These are phyloP conservation scores for Enteromius radiatus DNA, from an alignment of 2,797 vertebrate species.

Conservation along the genomic window DNA sequence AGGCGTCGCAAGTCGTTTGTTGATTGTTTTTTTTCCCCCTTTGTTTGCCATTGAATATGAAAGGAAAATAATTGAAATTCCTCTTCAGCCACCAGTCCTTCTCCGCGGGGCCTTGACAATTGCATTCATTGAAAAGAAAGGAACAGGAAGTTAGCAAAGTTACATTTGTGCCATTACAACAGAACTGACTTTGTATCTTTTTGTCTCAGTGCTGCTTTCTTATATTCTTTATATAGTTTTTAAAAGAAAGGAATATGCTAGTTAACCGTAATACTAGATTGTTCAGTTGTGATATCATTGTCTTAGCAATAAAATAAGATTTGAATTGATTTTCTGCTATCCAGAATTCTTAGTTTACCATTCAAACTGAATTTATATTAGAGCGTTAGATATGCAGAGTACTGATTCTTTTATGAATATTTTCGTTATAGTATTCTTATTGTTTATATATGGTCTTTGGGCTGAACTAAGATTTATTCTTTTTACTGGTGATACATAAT, in stretches of 20 bases:
- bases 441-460: slow-evolving; percentile 1
- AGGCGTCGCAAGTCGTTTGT: slow-evolving; percentile 51
- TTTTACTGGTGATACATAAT: background rate
- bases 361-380: background rate
- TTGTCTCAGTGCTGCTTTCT: background rate
- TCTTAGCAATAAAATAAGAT: background rate
- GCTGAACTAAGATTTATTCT: background rate
- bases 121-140: slow-evolving; percentile 39
- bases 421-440: background rate
- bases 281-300: background rate
- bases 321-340: background rate
- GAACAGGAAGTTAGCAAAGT: slow-evolving; percentile 45
- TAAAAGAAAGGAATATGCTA: background rate
- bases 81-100: slow-evolving; percentile 30
- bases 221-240: background rate
- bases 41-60: slow-evolving; percentile 50
- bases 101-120: slow-evolving; percentile 30
- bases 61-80: slow-evolving; percentile 55
- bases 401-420: background rate
- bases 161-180: slow-evolving; percentile 15
- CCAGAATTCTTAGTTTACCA: background rate
- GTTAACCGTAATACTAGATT: background rate
- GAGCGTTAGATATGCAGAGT: background rate
- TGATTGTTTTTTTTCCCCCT: slow-evolving; percentile 35
- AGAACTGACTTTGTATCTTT: slow-evolving; percentile 22